Base-by-base conservation (phyloP, 2,113 vertebrate species). In the Camelus dromedarius region DNA sequence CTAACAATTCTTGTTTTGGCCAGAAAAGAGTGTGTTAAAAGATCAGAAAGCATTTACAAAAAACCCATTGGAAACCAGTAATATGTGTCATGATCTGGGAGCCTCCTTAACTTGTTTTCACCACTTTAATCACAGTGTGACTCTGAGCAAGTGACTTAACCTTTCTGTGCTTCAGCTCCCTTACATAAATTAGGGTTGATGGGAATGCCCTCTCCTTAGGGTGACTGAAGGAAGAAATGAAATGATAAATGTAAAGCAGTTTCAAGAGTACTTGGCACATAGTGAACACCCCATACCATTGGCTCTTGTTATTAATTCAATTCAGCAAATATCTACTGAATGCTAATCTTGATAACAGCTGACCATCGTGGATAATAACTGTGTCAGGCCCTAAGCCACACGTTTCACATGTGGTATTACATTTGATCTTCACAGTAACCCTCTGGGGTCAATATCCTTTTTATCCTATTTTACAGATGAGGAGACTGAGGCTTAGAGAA, bases 1-100 rank as follows among this genome's bases (percentile, higher is more conserved):
- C 42, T 93, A 72, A 82, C 28, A 67, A 46, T 75, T 69, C 50
- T 86, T 20, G 24, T 92, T 73, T 89, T 16, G 35, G 11, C 35
- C 79, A 89, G 54, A 92, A 86, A 93, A 87, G 64, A 93, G 24
- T 6, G 38, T 72, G 13, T 26, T 60, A 42, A 82, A 84, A 84
- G 30, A 89, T 48, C 82, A 88, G 42, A 80, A 87, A 38, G 38
- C 42, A 85, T 66, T 93, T 86, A 84, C 6, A 73, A 38, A 3
- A 85, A 82, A 82, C 19, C 20, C 2, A 0, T 11, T 73, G 48
- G 60, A 73, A 89, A 91, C 20, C 50, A 58, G 69, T 69, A 86
- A 70, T 32, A 35, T 50, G 67, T 18, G 0, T 72, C 30, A 82
- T 42, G 15, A 60, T 50, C 19, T 46, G 4, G 52, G 66, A 67